Base-by-base conservation (phyloP, 2,888 invertebrate genomes). In the Lasioglossum morio region DNA sequence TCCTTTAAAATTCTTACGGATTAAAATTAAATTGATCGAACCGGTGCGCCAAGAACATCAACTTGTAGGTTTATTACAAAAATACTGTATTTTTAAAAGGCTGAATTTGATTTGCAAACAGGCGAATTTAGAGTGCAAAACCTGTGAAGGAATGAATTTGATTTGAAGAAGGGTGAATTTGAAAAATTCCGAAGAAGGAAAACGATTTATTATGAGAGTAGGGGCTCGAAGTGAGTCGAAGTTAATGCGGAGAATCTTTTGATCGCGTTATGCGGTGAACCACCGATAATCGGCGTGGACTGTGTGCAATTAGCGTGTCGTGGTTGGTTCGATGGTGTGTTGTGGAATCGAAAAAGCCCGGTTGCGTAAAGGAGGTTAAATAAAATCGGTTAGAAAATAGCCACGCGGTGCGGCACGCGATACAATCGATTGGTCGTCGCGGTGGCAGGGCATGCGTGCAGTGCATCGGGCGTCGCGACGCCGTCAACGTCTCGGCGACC, bases 391-490 rank as follows among this genome's bases (percentile, higher is more conserved):
- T 37, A 76, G 60, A 74, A 82, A 70, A 78, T 86, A 79, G 76
- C 79, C 37, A 37, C 34, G 34, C 23, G 48, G 73, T 53, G 27
- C 48, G 46, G 63, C n/a, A 74, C 27, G 69, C 27, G 66, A 63
- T 19, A 60, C 72, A 84, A 91, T 87, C 85, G 91, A 91, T 91
- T 88, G 85, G 83, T 85, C 82, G 69, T 4, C 5, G 14, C 34
- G 37, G 37, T 34, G 30, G 69, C 72, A 43, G 87, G 80, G 89
- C 91, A 86, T 90, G 91, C 91, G 91, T 88, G 74, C 12, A 72
- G 27, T 19, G 53, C 14, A 37, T 27, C 78, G 79, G 85, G 86
- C 89, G 90, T 89, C 90, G 83, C 85, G 87, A 89, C 91, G 89
- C 82, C 81, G 69, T 37, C 69, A 69, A 23, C 37, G 66, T 34